Base-by-base conservation (phyloP, 2,113 vertebrate genomes). In the Eolophus roseicapilla region DNA sequence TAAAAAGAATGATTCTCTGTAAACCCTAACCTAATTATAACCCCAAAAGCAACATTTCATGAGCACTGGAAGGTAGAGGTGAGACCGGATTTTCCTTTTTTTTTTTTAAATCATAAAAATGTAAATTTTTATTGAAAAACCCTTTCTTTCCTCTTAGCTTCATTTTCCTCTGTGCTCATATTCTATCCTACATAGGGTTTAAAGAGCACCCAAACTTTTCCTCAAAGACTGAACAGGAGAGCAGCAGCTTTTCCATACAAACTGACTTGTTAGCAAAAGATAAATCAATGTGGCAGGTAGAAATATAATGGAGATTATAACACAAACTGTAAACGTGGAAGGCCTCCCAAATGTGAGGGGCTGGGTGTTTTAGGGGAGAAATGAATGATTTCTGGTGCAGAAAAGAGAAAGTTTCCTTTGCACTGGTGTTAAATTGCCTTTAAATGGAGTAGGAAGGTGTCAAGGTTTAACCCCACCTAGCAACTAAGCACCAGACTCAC, bases 231-330 rank as follows among this genome's bases (percentile, higher is more conserved):
- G 80, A 93, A 84, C 9, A 31, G 52, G 62, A 96, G 92, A 95
- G 71, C 57, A 90, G 89, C 71, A 83, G 29, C 23, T 37, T 95
- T 92, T 94, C 91, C 83, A 93, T 77, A 63, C 43, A 64, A 62
- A 75, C 67, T 90, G 94, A 97, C 97, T 96, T 95, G 88, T 95
- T 95, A 97, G 85, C 63, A 77, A 86, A 88, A 49, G 57, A 95
- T 98, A 96, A 96, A 89, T 97, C 95, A 97, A 53, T 52, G 14
- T 15, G 86, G 80, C 94, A 97, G 86, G 89, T 59, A 97, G 88
- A 96, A 96, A 95, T 52, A 92, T 88, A 95, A 94, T 13, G 43
- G 68, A 96, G 79, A 97, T 96, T 88, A 95, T 96, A 93, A 83
- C 50, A 96, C 27, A 93, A 91, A 63, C 46, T 67, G 95, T 91